Evolutionary conservation across 2,797 vertebrate species (phyloP).

Genomic region (Tauraco hartlaubi): DNA sequence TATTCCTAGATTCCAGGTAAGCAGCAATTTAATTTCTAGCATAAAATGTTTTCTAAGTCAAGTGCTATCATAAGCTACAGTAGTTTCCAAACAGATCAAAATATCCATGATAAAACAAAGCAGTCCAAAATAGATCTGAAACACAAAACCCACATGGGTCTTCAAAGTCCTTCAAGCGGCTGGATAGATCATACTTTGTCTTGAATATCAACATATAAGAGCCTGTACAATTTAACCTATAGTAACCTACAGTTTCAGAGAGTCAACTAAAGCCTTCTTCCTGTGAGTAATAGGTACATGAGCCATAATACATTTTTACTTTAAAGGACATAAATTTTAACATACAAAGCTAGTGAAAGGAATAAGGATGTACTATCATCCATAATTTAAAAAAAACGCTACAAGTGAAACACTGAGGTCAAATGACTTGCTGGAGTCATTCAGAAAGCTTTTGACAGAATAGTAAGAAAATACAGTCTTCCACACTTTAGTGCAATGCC

Average conservation of each 20-base stretch:
- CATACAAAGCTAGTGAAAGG: neutral
- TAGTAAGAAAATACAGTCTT: neutral
- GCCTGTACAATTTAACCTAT: neutral
- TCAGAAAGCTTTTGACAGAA: neutral
- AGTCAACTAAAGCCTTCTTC: neutral
- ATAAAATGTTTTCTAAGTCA: neutral
- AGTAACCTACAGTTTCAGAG: neutral
- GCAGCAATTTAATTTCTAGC: neutral
- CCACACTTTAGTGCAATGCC: neutral
- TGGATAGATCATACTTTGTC: neutral
- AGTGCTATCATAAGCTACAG: neutral
- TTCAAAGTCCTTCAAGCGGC: neutral
- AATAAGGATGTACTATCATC: neutral
- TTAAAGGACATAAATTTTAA: neutral
- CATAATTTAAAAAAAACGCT: neutral
- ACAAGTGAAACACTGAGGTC: neutral
- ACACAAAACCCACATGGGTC: neutral
- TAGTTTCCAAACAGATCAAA: neutral
- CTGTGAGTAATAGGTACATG: neutral
- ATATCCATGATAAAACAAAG: neutral
- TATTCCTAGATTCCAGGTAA: constrained; percentile 96
- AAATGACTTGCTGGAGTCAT: neutral
- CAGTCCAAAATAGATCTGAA: neutral
- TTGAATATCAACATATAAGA: neutral
- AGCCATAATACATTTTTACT: neutral